A percentile compares a stretch with the other conserved stretches of the same genome.
Conservation (phyloP, 2,888 invertebrate genomes). For the Laspeyria flexula region DNA sequence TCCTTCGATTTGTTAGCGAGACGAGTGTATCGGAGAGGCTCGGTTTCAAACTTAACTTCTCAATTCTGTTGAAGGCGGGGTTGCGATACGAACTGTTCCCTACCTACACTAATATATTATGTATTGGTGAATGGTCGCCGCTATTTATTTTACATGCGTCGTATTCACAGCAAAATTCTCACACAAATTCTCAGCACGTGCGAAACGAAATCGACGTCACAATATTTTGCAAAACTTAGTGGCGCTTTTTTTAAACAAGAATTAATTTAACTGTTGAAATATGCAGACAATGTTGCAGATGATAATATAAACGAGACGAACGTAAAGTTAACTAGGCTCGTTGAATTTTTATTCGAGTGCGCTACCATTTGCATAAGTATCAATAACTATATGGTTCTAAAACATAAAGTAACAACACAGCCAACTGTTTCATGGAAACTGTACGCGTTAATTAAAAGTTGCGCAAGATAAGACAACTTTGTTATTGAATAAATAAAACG, state of each 20-base stretch:
- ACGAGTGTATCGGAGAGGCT: conserved; percentile 32
- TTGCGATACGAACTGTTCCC: conserved; percentile 57
- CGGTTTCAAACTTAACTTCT: conserved; percentile 59
- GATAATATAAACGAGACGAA: conserved; percentile 23
- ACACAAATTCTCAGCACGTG: conserved; percentile 21
- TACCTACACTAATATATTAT: conserved; percentile 58
- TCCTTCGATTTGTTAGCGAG: conserved; percentile 45
- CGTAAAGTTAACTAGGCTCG: conserved; percentile 15
- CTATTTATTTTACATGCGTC: conserved; percentile 33
- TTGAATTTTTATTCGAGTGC: conserved; percentile 16
- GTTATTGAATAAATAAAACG: conserved; percentile 68
- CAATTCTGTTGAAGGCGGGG: conserved; percentile 56
- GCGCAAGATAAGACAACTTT: conserved; percentile 56
- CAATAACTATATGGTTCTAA: conserved; percentile 17
- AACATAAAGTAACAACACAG: conserved; percentile 15
- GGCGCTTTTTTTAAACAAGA: conserved; percentile 16
- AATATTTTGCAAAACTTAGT: conserved; percentile 14
- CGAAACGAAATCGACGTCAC: conserved; percentile 19
- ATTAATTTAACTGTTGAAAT: conserved; percentile 17
- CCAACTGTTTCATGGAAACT: conserved; percentile 22
- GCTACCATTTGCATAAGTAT: conserved; percentile 13
- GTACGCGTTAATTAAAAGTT: conserved; percentile 68
- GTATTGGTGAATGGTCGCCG: conserved; percentile 52
- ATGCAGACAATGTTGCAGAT: conserved; percentile 39
- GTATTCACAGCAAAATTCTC: conserved; percentile 13